phyloP scores from a whole-genome alignment of 2,888 invertebrate genomes.

The Microplitis manilae region DNA sequence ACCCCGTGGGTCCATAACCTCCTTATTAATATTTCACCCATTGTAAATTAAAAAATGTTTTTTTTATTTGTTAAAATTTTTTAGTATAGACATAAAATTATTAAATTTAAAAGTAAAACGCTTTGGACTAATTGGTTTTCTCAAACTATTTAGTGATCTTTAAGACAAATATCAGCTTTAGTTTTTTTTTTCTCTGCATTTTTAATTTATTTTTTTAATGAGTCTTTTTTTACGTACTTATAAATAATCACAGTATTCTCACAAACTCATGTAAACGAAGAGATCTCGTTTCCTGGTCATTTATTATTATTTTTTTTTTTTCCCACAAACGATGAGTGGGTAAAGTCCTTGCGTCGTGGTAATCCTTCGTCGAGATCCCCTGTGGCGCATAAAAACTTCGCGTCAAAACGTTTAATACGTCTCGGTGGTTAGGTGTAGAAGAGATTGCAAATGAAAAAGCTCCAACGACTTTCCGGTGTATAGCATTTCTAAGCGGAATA shows the following conservation, averaged over 20 bases:
- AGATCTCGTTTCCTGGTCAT: slow-evolving; percentile 25
- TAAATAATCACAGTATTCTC: slow-evolving; percentile 18
- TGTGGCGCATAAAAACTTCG: slow-evolving; percentile 38
- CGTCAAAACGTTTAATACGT: slow-evolving; percentile 41
- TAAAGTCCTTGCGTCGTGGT: slow-evolving; percentile 24
- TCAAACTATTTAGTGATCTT: too few species aligned
- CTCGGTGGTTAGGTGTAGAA: slow-evolving; percentile 18
- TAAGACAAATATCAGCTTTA: too few species aligned
- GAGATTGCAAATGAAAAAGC: slow-evolving; percentile 29
- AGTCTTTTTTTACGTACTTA: not conserved
- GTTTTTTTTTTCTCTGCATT: too few species aligned
- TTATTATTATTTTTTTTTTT: slow-evolving; percentile 18
- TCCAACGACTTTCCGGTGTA: slow-evolving; percentile 28
- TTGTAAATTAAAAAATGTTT: too few species aligned
- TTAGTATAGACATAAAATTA: too few species aligned
- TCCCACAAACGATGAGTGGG: slow-evolving; percentile 13
- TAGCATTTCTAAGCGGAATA: slow-evolving; percentile 31
- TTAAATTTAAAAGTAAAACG: too few species aligned
- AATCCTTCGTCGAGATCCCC: slow-evolving; percentile 32
- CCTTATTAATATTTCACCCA: too few species aligned
- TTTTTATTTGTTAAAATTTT: too few species aligned
- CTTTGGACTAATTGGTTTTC: too few species aligned
- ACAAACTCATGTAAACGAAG: slow-evolving; percentile 12
- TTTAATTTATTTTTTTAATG: too few species aligned
- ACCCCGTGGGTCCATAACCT: too few species aligned